phyloP scores from a whole-genome alignment of 2,797 vertebrate genomes.

The Xiphophorus birchmanni region DNA sequence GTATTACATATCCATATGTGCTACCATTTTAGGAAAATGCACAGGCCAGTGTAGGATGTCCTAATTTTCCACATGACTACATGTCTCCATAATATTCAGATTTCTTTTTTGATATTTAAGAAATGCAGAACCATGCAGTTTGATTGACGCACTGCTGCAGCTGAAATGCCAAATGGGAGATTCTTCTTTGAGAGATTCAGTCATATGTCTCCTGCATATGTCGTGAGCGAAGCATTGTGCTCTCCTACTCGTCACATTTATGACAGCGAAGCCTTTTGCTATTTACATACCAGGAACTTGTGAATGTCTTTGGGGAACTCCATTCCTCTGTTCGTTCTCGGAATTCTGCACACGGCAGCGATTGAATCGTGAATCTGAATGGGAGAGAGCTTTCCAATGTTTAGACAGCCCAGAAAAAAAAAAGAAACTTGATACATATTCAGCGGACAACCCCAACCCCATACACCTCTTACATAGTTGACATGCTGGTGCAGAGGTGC shows the following conservation, averaged over 20 bases:
- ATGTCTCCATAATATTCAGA: not conserved
- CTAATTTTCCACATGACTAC: not conserved
- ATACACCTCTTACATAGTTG: constrained; percentile 15
- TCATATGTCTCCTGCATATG: constrained; percentile 49
- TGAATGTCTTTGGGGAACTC: constrained; percentile 62
- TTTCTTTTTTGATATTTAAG: constrained; percentile 36
- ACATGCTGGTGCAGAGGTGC: constrained; percentile 23
- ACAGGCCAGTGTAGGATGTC: not conserved
- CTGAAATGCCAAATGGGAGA: constrained; percentile 31
- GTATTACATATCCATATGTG: not conserved
- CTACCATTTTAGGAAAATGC: not conserved
- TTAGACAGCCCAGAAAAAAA: constrained; percentile 53
- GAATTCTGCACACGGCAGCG: constrained; percentile 48
- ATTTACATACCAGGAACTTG: constrained; percentile 75
- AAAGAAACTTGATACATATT: constrained; percentile 55
- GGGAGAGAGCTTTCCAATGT: constrained; percentile 58
- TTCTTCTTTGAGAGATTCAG: constrained; percentile 43
- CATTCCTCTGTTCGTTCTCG: constrained; percentile 24
- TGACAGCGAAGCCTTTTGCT: constrained; percentile 44
- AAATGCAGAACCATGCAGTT: constrained; percentile 25
- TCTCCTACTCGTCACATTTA: constrained; percentile 28
- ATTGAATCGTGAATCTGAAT: constrained; percentile 67
- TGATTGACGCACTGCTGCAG: constrained; percentile 26
- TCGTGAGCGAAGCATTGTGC: constrained; percentile 37
- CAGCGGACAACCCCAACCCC: constrained; percentile 26